A percentile compares a stretch with the other conserved stretches of the same genome.
These are phyloP conservation scores for Odiellus spinosus DNA, from an alignment of 2,888 invertebrate genomes.

Conservation along the genomic window DNA sequence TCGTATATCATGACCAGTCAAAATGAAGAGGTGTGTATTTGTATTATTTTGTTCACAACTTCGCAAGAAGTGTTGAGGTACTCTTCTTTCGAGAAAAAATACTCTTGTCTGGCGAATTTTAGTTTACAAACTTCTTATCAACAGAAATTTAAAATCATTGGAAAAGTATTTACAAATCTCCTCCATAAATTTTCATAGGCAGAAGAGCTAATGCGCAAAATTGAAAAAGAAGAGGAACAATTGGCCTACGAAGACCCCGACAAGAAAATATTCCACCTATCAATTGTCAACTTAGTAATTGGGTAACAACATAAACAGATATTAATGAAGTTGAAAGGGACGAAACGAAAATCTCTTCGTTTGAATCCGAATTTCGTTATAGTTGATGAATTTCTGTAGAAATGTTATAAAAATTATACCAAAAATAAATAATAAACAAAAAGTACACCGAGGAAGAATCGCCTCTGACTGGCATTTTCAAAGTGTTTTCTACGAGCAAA, in stretches of 20 bases:
- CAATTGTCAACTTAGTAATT: conserved; percentile 96
- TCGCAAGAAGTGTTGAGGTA: neutral
- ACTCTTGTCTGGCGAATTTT: too few relatives aligned
- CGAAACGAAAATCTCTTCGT: too few relatives aligned
- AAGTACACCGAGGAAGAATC: too few relatives aligned
- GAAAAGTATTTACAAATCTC: neutral
- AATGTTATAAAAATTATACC: too few relatives aligned
- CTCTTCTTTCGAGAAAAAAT: too few relatives aligned
- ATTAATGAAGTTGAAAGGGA: too few relatives aligned
- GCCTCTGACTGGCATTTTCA: too few relatives aligned
- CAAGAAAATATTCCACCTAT: conserved; percentile 79
- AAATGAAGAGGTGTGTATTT: conserved; percentile 58
- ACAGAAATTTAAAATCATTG: neutral
- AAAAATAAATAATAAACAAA: too few relatives aligned
- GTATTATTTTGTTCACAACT: neutral
- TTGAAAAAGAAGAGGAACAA: conserved; percentile 93
- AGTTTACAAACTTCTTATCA: too few relatives aligned
- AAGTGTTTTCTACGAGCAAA: too few relatives aligned
- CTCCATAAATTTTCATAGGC: conserved; percentile 36
- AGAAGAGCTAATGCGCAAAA: conserved; percentile 94
- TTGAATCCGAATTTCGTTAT: too few relatives aligned
- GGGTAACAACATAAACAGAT: conserved; percentile 54
- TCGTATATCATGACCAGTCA: conserved; percentile 98
- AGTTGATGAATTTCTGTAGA: too few relatives aligned
- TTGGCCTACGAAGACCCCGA: conserved; percentile 81